These are phyloP conservation scores for Enteromius fasciolatus DNA, from an alignment of 2,797 vertebrate species.

Conservation along the genomic window DNA sequence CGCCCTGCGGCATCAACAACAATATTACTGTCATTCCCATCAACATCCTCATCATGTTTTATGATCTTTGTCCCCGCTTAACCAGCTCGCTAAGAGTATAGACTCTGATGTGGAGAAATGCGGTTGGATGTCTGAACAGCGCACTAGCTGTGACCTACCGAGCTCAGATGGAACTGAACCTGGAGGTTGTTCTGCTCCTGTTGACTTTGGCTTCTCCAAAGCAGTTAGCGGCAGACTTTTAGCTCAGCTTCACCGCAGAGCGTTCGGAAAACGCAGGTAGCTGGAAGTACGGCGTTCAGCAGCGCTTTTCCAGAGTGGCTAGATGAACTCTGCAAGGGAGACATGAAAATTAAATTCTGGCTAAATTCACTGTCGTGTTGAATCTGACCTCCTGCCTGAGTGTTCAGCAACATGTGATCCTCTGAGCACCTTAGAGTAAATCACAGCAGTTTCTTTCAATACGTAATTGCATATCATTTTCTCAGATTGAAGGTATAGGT, in stretches of 20 bases:
- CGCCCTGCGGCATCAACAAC: constrained; percentile 38
- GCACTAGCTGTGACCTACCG: constrained; percentile 62
- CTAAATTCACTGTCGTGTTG: not conserved
- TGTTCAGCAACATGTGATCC: constrained; percentile 35
- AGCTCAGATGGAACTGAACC: constrained; percentile 59
- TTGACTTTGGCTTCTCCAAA: constrained; percentile 65
- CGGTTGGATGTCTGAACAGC: constrained; percentile 48
- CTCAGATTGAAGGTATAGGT: constrained; percentile 11
- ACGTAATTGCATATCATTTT: constrained; percentile 59
- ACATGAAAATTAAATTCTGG: constrained; percentile 49
- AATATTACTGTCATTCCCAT: constrained; percentile 38
- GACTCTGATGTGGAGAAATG: constrained; percentile 60
- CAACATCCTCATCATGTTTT: constrained; percentile 41
- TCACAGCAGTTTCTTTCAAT: constrained; percentile 61
- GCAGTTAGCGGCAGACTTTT: constrained; percentile 52
- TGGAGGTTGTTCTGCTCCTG: constrained; percentile 53
- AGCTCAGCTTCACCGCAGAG: constrained; percentile 28
- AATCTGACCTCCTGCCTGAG: not conserved
- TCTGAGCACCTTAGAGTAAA: constrained; percentile 59
- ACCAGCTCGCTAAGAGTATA: constrained; percentile 49
- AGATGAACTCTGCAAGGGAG: constrained; percentile 45
- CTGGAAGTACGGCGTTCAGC: constrained; percentile 3
- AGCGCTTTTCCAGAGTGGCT: not conserved
- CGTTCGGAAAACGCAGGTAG: constrained; percentile 54
- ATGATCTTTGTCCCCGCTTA: constrained; percentile 48